phyloP scores from a whole-genome alignment of 2,888 invertebrate species.

The Tupiocoris notatus region DNA sequence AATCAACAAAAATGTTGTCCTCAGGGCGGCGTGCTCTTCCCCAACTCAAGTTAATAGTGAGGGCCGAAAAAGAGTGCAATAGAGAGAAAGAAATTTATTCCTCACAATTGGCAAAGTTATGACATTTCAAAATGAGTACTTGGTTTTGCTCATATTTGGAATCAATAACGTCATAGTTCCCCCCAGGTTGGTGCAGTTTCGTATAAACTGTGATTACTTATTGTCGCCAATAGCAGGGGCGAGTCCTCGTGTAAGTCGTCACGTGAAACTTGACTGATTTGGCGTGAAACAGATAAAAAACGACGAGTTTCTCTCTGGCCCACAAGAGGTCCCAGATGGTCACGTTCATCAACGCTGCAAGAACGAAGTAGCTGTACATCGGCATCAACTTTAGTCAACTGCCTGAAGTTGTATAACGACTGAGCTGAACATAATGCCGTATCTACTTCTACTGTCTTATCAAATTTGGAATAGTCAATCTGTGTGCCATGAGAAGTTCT shows the following conservation, averaged over 20 bases:
- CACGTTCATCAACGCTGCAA: not conserved
- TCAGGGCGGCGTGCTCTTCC: too few relatives aligned
- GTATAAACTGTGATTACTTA: not conserved
- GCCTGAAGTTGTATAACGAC: constrained; percentile 39
- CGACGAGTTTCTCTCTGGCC: not conserved
- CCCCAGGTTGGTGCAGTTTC: not conserved
- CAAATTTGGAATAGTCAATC: constrained; percentile 63
- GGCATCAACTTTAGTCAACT: not conserved
- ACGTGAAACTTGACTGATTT: not conserved
- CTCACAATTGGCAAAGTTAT: too few relatives aligned
- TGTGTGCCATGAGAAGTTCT: constrained; percentile 17
- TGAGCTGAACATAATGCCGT: constrained; percentile 59
- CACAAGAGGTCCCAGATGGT: too few relatives aligned
- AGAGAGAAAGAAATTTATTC: too few relatives aligned
- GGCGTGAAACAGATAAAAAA: not conserved
- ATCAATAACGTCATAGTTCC: too few relatives aligned
- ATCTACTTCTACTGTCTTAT: constrained; percentile 65
- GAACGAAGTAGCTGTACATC: too few relatives aligned
- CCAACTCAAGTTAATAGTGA: too few relatives aligned
- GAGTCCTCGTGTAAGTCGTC: not conserved
- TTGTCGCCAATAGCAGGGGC: not conserved
- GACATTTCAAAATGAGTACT: too few relatives aligned
- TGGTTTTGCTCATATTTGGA: too few relatives aligned
- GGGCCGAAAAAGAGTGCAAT: too few relatives aligned
- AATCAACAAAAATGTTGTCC: too few relatives aligned